Conservation (phyloP, 2,113 vertebrate species). For the Gasterosteus aculeatus region DNA sequence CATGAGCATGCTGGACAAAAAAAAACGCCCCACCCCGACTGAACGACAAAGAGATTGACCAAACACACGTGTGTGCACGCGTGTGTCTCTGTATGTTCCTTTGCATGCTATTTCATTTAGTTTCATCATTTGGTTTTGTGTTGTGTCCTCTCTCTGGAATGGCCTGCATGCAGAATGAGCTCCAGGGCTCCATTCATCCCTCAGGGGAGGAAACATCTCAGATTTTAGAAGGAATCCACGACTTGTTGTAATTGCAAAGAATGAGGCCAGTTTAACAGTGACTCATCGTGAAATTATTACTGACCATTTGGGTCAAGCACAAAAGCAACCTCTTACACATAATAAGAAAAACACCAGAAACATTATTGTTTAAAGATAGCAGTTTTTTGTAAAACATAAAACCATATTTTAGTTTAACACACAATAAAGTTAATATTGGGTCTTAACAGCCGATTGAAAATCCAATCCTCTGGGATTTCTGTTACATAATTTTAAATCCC, state of each 20-base stretch:
- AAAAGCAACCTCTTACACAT: background rate
- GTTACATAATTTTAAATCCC: background rate
- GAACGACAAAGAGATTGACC: conserved; percentile 21
- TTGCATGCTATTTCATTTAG: conserved; percentile 64
- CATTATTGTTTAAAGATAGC: no score
- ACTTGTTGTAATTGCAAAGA: background rate
- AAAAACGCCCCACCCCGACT: conserved; percentile 57
- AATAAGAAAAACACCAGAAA: background rate
- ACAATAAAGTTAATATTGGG: background rate
- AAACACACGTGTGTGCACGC: conserved; percentile 4
- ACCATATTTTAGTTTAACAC: background rate
- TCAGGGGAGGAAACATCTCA: conserved; percentile 25
- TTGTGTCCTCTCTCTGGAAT: conserved; percentile 59
- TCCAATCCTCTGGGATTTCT: no score
- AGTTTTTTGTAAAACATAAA: background rate
- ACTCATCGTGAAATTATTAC: background rate
- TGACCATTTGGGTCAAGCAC: background rate
- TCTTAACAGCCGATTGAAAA: background rate
- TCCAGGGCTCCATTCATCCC: conserved; percentile 26
- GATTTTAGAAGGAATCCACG: conserved; percentile 19
- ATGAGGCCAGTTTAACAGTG: background rate
- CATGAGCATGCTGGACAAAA: conserved; percentile 64
- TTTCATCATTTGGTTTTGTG: conserved; percentile 76
- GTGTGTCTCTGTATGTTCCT: conserved; percentile 8
- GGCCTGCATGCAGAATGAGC: conserved; percentile 52